A percentile compares a stretch with the other conserved stretches of the same genome.
Conservation (phyloP, 2,113 vertebrate species). For the Onychorhynchus coronatus region DNA sequence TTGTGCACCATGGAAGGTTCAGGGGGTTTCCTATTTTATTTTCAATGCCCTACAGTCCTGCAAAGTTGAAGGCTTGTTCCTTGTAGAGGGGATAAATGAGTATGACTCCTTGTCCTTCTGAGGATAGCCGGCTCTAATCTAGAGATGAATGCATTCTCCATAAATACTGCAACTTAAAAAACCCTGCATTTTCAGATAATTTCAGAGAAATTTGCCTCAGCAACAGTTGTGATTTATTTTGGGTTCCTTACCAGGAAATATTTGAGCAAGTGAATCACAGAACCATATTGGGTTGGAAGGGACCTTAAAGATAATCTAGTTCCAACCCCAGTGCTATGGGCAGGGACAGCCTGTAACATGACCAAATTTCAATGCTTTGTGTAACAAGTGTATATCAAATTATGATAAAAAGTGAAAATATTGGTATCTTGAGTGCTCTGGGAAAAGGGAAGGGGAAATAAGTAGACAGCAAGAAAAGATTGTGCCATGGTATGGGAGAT, state of each 20-base stretch:
- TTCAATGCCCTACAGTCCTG: neutral
- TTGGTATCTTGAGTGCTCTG: neutral
- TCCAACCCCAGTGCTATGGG: neutral
- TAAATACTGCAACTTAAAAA: neutral
- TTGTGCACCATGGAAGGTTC: neutral
- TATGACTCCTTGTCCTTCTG: neutral
- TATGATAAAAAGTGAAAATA: neutral
- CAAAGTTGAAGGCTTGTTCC: neutral
- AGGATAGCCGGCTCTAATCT: neutral
- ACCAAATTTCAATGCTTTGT: neutral
- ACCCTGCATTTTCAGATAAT: neutral
- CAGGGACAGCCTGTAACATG: neutral
- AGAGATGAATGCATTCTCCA: neutral
- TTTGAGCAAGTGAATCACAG: neutral
- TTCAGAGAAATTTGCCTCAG: neutral
- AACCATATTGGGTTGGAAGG: neutral
- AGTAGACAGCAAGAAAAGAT: neutral
- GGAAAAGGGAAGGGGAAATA: neutral
- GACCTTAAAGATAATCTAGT: neutral
- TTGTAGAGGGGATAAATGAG: neutral
- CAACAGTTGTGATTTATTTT: neutral
- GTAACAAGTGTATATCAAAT: neutral
- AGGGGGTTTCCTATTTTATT: neutral
- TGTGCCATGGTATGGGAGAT: fast-evolving
- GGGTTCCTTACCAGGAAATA: neutral